These are phyloP conservation scores for Epistrophe eligans DNA, from an alignment of 2,888 invertebrate species.

Conservation along the genomic window DNA sequence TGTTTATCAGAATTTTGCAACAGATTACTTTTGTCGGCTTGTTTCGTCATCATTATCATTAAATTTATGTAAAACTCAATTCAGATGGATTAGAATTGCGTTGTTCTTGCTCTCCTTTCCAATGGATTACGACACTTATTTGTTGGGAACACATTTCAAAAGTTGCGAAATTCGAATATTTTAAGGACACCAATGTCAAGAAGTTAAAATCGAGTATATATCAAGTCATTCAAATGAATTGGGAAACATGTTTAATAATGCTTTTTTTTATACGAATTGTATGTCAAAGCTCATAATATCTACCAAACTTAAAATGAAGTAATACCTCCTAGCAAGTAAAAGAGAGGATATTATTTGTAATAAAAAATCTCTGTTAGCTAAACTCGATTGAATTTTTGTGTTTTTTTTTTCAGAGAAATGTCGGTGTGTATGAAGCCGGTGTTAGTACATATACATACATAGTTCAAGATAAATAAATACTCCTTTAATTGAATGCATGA, in stretches of 20 bases:
- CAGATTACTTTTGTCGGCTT: constrained; percentile 20
- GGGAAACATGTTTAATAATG: neutral
- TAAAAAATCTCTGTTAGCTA: neutral
- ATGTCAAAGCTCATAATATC: neutral
- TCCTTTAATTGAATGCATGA: neutral
- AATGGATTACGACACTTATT: constrained; percentile 1
- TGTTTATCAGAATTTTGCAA: constrained; percentile 14
- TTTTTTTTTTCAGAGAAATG: neutral
- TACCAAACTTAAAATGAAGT: neutral
- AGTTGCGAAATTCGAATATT: constrained; percentile 26
- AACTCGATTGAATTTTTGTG: neutral
- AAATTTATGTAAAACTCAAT: neutral
- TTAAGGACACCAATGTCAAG: neutral
- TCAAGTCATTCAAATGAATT: neutral
- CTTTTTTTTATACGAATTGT: neutral
- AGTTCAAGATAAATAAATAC: neutral
- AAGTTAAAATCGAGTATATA: neutral
- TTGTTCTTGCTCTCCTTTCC: neutral
- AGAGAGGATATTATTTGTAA: neutral
- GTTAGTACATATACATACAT: neutral
- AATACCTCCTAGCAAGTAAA: neutral
- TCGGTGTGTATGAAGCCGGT: neutral
- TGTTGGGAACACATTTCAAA: neutral
- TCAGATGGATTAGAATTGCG: neutral
- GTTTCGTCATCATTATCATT: neutral